These are phyloP conservation scores for Rhopalosiphum padi DNA, from an alignment of 1,140 invertebrate genomes.

Conservation along the genomic window DNA sequence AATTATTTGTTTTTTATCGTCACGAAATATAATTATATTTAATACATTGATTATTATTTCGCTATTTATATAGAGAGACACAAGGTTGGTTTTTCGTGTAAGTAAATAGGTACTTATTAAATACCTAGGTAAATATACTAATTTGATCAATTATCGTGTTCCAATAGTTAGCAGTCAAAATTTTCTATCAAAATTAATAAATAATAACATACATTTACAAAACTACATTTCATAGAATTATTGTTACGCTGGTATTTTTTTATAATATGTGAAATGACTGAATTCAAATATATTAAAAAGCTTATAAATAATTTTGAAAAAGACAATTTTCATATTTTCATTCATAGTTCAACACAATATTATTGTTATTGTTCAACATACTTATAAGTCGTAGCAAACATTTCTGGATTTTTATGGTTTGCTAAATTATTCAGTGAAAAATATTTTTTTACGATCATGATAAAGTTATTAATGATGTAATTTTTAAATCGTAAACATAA, in stretches of 20 bases:
- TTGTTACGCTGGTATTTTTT: background rate
- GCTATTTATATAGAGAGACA: background rate
- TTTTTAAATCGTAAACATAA: background rate
- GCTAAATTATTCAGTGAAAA: background rate
- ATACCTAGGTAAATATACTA: background rate
- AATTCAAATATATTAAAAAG: too few species aligned
- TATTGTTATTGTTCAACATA: background rate
- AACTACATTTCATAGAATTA: background rate
- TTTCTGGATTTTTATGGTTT: background rate
- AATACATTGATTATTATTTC: background rate
- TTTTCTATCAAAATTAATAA: background rate
- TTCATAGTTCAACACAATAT: background rate
- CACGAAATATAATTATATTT: background rate
- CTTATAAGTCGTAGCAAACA: background rate
- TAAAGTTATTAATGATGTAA: background rate
- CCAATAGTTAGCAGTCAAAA: background rate
- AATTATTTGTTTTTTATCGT: background rate
- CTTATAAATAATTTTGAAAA: background rate
- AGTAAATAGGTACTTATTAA: background rate
- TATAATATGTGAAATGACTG: background rate
- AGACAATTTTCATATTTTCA: background rate
- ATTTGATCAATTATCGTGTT: background rate
- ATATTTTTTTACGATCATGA: background rate
- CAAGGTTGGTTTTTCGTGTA: background rate
- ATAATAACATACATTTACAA: background rate